Evolutionary conservation across 1,140 invertebrate species (phyloP), one percentile per base, ranked within the genome.

Genomic region (Drosophila serrata): DNA sequence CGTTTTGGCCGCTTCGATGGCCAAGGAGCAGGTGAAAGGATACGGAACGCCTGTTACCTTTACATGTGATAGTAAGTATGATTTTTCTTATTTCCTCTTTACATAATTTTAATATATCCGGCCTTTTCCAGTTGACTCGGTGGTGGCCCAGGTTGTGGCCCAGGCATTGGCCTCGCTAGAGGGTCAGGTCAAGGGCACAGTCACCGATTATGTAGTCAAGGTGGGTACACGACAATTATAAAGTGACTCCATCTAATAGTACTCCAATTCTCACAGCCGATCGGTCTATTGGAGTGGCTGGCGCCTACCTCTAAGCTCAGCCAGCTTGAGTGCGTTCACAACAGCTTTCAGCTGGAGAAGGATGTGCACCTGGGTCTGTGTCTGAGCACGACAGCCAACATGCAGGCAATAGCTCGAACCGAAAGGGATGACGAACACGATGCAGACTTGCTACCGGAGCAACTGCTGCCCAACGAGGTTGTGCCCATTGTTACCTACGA

Each of bases 261-360:
- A 12, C 13, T 6, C 4, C 0, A 6, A 33, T 15, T 5, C 6
- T 17, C 19, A 22, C 33, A 91, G 74, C 92, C 92, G 6, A 93
- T 93, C 58, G 92, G 92, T n/a, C 62, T 92, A 1, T 40, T 85
- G 13, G 92, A 93, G 62, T 93, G 92, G 92, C 58, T 93, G 29
- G 84, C 91, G 2, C 94, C 93, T 42, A 95, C 94, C 29, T 95
- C 95, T 12, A 94, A 93, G 31, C 94, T 99, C 24, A 96, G 95
- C 53, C 97, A 98, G 91, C 98, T 98, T 93, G 97, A 98, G 91
- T 99, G 98, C 93, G 96, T 99, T 62, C 97, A 98, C 91, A 96
- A 97, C 77, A 99, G 98, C 93, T 96, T 99, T 42, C 98, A 99
- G 92, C 93, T 98, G 81, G 98, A 99, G 92, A 95, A 96, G 92